Evolutionary conservation across 2,113 vertebrate species (phyloP).

Genomic region (Jaculus jaculus): DNA sequence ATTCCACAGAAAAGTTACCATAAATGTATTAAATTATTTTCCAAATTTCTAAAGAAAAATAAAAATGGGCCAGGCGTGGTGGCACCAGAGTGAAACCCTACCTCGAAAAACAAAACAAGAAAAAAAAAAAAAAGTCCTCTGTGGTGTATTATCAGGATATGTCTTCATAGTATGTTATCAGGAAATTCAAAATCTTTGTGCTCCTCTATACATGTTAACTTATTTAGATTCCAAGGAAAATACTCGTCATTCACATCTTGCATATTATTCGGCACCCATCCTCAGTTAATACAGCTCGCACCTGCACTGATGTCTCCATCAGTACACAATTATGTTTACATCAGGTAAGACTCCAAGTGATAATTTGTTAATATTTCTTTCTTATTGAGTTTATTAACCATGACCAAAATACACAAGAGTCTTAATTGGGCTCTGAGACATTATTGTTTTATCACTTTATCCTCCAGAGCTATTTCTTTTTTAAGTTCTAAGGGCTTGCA

Average conservation of each 20-base stretch:
- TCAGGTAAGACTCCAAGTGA: background rate
- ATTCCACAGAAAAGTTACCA: no score
- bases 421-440: background rate
- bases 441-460: background rate
- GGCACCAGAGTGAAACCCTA: no score
- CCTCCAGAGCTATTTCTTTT: constrained; percentile 9
- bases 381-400: constrained; percentile 8
- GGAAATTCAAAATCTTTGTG: background rate
- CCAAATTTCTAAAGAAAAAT: no score
- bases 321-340: background rate
- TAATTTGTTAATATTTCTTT: constrained; percentile 3
- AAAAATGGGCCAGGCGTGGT: no score
- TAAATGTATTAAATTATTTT: no score
- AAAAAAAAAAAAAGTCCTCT: no score
- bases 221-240: constrained; percentile 8
- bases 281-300: background rate
- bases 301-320: background rate
- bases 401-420: background rate
- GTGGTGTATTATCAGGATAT: background rate
- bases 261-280: background rate
- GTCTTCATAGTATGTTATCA: background rate
- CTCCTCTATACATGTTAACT: constrained; percentile 19
- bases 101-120: no score
- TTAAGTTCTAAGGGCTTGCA: background rate
- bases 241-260: background rate